Evolutionary conservation across 2,113 vertebrate genomes (phyloP).

Genomic region (Microcebus lehilahytsara): DNA sequence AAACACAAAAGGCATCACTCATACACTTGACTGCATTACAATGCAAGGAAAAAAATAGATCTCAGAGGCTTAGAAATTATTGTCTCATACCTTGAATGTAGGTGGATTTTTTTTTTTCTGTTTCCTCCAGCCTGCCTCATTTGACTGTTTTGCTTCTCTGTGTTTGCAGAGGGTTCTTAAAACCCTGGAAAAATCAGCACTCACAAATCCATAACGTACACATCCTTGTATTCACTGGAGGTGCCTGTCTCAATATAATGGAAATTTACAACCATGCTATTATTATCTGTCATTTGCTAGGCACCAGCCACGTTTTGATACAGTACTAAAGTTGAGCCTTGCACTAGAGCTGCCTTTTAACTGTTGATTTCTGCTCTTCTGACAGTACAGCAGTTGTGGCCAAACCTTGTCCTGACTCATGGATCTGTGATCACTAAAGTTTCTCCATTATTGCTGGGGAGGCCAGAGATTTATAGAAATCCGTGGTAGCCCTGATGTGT

Average conservation of each 20-base stretch:
- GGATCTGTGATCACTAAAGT: background rate
- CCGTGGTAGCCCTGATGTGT: background rate
- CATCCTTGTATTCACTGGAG: conserved; percentile 46
- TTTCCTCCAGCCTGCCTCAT: conserved; percentile 56
- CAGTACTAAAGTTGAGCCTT: background rate
- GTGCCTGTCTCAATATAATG: background rate
- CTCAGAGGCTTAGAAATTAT: conserved; percentile 65
- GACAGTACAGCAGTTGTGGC: background rate
- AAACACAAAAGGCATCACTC: conserved; percentile 75
- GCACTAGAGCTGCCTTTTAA: background rate
- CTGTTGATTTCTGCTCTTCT: background rate
- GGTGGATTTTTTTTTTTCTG: conserved; percentile 27
- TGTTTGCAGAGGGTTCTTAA: conserved; percentile 47
- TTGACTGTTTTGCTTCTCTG: conserved; percentile 56
- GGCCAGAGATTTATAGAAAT: background rate
- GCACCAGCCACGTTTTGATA: background rate
- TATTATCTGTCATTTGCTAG: background rate
- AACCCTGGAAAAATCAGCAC: conserved; percentile 16
- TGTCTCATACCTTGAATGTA: conserved; percentile 65
- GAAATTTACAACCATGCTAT: background rate
- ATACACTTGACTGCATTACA: conserved; percentile 75
- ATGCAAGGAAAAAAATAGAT: conserved; percentile 70
- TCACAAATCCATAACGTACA: conserved; percentile 12
- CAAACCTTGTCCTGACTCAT: background rate
- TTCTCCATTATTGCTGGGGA: background rate